Base-by-base conservation (phyloP, 2,797 vertebrate genomes). In the Sebastolobus alascanus region DNA sequence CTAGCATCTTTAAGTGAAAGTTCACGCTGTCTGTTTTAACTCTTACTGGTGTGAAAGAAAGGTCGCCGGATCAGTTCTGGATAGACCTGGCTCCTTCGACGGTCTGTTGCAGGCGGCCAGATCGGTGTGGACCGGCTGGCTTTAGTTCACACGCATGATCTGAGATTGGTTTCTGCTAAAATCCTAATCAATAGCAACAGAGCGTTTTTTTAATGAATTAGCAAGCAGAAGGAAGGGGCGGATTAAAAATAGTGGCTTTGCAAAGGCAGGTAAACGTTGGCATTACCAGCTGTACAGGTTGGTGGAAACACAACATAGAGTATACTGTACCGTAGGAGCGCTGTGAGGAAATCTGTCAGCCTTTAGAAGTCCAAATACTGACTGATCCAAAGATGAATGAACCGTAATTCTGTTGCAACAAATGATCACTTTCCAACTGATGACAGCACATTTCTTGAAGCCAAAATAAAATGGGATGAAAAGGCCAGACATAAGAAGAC, bases 201-300 rank as follows among this genome's bases (percentile, higher is more conserved):
- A 84, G 59, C 46, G 4, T 33, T 73, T 83, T 73, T 83, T 87
- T 76, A 80, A 80, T 71, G 38, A 83, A 81, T 84, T 55, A 82
- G 59, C 16, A 40, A 63, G 63, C 18, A 71, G 71, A 86, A 69
- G 55, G 59, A 40, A 76, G 70, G 70, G 37, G 10, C 60, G 27
- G 74, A 72, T 71, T 27, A 68, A 77, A 72, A 85, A 76, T 22
- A 68, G 9, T 69, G 67, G 9, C 64, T 46, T 46, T 68, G 38
- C 46, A 78, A 60, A 80, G 31, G 18, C 60, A 72, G 46, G 59
- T 71, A 55, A 29, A 25, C 4, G 3, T 38, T 78, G 75, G 64
- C 67, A 66, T 80, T 43, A 55, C 58, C 66, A 77, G 66, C 58
- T 81, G 64, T 20, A 50, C 18, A 31, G 59, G 13, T 71, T 35